Evolutionary conservation across 2,113 vertebrate genomes (phyloP).

Genomic region (Capricornis sumatraensis): DNA sequence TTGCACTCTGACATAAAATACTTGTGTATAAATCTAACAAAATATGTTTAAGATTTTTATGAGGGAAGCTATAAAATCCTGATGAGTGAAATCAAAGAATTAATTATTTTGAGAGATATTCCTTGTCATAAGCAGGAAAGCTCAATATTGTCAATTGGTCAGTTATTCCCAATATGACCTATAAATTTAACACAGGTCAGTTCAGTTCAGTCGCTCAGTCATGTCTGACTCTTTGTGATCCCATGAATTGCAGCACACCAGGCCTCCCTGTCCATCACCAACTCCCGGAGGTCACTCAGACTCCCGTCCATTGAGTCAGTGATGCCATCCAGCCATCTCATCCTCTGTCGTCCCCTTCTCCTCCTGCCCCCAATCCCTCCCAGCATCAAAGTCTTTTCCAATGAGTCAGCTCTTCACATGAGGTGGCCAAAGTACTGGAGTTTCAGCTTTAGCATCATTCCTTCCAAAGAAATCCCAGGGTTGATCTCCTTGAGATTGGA

Average conservation of each 20-base stretch:
- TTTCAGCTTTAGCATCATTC: too few relatives aligned
- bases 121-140: not conserved
- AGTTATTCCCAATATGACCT: not conserved
- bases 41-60: not conserved
- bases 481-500: too few relatives aligned
- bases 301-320: accelerated
- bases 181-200: not conserved
- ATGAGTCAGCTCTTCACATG: too few relatives aligned
- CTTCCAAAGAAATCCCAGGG: too few relatives aligned
- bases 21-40: not conserved
- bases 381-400: too few relatives aligned
- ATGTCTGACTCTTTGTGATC: accelerated
- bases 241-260: accelerated
- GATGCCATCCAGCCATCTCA: too few relatives aligned
- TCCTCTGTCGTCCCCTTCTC: too few relatives aligned
- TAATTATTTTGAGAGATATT: not conserved
- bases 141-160: not conserved
- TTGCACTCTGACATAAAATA: not conserved
- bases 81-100: not conserved
- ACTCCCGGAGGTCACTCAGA: too few relatives aligned
- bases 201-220: too few relatives aligned
- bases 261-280: too few relatives aligned
- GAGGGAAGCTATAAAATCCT: not conserved
- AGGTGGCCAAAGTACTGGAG: too few relatives aligned
- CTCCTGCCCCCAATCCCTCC: too few relatives aligned